Evolutionary conservation across 2,113 vertebrate genomes (phyloP), one percentile per base, ranked within the genome.

Genomic region (Edolisoma coerulescens): DNA sequence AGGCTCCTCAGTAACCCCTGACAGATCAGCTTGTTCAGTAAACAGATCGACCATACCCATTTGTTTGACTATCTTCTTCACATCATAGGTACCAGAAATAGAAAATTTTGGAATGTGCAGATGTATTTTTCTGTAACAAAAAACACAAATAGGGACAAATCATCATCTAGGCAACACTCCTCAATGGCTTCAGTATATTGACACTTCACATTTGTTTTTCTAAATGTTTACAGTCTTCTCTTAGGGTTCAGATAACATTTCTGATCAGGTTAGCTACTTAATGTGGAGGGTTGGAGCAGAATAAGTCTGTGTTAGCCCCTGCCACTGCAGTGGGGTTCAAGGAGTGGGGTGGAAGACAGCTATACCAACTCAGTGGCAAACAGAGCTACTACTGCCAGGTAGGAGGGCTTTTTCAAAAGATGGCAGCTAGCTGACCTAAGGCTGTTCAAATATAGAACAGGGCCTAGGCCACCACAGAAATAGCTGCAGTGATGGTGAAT

Each of bases 41-140:
- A 99, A 99, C 73, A 99, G 92, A 88, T 98, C 96, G 17, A 89
- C 91, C 93, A 99, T 97, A 81, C 99, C 99, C 98, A 99, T 74
- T 75, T 96, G 52, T 69, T 84, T 93, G 49, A 99, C 95, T 26
- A 97, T 85, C 17, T 90, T 93, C 70, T 98, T 98, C 93, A 99
- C 96, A 26, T 97, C 75, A 50, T 98, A 98, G 53, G 97, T 98
- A 14, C 97, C 96, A 50, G 98, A 98, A 95, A 99, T 97, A 95
- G 98, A 98, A 86, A 99, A 96, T 91, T 97, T 99, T 63, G 99
- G 99, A 44, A 98, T 5, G 16, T 67, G 94, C 52, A 98, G 73
- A 13, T 96, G 77, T 84, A 97, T 94, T 92, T 88, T 95, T 83
- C 97, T 97, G 91, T 90, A 93, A 83, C 54, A 79, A 84, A 91